phyloP scores from a whole-genome alignment of 1,140 invertebrate species.

The Aculops lycopersici region DNA sequence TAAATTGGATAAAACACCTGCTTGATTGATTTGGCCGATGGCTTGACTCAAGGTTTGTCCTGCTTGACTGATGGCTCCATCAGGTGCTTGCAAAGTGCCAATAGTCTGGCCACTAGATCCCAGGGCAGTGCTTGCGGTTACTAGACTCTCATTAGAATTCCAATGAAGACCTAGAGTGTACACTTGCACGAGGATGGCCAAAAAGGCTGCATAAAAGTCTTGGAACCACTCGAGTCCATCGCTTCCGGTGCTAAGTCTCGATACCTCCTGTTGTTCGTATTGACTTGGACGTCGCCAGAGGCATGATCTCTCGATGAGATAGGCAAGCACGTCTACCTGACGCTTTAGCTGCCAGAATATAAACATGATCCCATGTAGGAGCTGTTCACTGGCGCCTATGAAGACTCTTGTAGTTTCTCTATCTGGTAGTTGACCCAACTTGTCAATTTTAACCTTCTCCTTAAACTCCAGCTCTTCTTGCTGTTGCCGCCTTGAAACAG shows the following conservation, averaged over 20 bases:
- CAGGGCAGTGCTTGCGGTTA: not conserved
- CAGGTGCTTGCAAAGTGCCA: not conserved
- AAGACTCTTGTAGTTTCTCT: not conserved
- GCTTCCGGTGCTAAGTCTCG: slow-evolving; percentile 8
- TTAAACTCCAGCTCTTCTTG: no score
- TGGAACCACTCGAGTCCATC: slow-evolving; percentile 13
- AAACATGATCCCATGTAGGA: not conserved
- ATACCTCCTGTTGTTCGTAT: slow-evolving; percentile 10
- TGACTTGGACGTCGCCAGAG: slow-evolving; percentile 5
- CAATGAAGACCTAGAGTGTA: not conserved
- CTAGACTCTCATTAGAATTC: not conserved
- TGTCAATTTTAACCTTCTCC: no score
- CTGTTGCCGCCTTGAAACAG: no score
- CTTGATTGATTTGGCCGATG: not conserved
- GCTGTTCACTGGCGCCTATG: not conserved
- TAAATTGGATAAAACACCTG: no score
- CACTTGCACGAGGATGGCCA: slow-evolving; percentile 11
- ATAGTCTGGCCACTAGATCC: not conserved
- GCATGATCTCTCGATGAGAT: slow-evolving; percentile 10
- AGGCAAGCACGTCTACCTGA: slow-evolving; percentile 11
- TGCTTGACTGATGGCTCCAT: not conserved
- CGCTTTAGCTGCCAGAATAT: slow-evolving; percentile 1
- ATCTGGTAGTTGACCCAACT: not conserved
- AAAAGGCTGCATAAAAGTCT: slow-evolving; percentile 13
- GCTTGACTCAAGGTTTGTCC: not conserved